Evolutionary conservation across 2,797 vertebrate species (phyloP).

Genomic region (Morelia viridis): DNA sequence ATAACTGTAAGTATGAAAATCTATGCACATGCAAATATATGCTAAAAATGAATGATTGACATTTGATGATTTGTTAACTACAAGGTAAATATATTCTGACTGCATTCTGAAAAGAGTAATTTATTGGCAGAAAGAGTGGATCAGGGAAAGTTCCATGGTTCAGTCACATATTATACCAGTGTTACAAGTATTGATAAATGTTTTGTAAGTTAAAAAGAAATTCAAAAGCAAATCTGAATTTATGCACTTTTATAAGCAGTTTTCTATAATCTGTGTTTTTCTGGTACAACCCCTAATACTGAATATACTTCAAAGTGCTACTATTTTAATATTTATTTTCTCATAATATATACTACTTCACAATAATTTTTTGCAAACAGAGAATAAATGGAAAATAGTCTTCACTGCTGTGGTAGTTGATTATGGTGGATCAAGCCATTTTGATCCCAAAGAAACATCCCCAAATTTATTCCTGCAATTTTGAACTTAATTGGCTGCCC

Average conservation of each 20-base stretch:
- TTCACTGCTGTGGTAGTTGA: neutral
- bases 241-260: neutral
- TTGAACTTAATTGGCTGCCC: neutral
- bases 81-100: neutral
- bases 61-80: neutral
- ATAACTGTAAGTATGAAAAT: neutral
- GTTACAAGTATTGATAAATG: too few species aligned
- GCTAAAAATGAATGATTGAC: neutral
- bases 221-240: neutral
- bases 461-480: neutral
- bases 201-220: too few species aligned
- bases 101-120: neutral
- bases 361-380: neutral
- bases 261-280: neutral
- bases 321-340: neutral
- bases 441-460: neutral
- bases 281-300: neutral
- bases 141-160: neutral
- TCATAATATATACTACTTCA: neutral
- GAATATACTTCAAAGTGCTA: neutral
- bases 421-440: neutral
- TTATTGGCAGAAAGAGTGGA: neutral
- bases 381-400: neutral
- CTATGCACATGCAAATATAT: neutral
- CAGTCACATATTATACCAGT: neutral